Percentiles rank a stretch among this genome's conserved stretches.
Conservation (phyloP, 2,113 vertebrate species). For the Zosterops borbonicus region DNA sequence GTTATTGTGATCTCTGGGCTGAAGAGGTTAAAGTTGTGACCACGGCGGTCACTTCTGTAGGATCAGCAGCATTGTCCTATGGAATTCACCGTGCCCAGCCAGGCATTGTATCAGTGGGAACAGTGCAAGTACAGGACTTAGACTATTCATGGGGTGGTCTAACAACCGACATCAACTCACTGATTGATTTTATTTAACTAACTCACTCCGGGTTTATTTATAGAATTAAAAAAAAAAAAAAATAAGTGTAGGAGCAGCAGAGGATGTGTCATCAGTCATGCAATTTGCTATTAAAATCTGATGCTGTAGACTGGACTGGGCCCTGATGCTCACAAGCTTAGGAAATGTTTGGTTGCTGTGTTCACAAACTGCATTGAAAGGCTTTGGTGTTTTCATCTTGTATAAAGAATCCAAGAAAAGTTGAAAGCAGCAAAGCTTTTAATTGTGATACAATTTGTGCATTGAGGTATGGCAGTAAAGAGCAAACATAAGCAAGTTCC, state of each 20-base stretch:
- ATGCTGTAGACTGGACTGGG: not conserved
- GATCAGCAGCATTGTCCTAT: constrained; percentile 50
- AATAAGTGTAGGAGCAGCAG: not conserved
- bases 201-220: not conserved
- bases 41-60: constrained; percentile 40
- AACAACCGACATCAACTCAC: constrained; percentile 6
- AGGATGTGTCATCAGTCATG: not conserved
- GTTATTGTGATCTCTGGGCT: constrained; percentile 43
- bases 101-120: constrained; percentile 56
- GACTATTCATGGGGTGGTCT: constrained; percentile 37
- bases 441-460: not conserved
- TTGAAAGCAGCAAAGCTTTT: not conserved
- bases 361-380: not conserved
- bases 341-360: not conserved
- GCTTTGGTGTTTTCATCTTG: not conserved
- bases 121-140: constrained; percentile 45
- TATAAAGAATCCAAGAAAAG: not conserved
- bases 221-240: not conserved
- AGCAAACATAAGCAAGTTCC: not conserved
- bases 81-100: constrained; percentile 36
- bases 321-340: not conserved
- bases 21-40: constrained; percentile 62
- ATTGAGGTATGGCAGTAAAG: not conserved
- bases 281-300: not conserved
- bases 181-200: constrained; percentile 18